Percentiles rank a stretch among this genome's conserved stretches.
Conservation (phyloP, 1,140 invertebrate species). For the Neomicropteryx cornuta region DNA sequence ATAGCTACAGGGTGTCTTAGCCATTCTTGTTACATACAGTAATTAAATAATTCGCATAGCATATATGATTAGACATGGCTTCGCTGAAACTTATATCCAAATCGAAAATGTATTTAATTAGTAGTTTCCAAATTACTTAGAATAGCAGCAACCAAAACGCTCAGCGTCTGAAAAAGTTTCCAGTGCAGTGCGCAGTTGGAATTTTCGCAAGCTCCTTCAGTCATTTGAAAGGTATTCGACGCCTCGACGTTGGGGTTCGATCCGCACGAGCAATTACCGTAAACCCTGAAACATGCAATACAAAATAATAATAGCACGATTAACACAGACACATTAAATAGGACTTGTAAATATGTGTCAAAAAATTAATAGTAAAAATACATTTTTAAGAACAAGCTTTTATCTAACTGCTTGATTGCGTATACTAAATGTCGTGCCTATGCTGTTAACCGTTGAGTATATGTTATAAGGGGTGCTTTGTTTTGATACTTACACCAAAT, state of each 20-base stretch:
- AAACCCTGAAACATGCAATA: slow-evolving; percentile 25
- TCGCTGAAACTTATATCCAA: not conserved
- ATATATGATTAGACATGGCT: too few species aligned
- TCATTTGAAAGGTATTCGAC: slow-evolving; percentile 25
- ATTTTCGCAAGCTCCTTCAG: slow-evolving; percentile 43
- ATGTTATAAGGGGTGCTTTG: too few species aligned
- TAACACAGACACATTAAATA: not conserved
- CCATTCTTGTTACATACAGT: too few species aligned
- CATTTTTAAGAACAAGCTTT: slow-evolving; percentile 4
- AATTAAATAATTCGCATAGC: not conserved
- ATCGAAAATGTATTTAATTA: not conserved
- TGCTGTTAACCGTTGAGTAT: not conserved
- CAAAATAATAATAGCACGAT: slow-evolving; percentile 6
- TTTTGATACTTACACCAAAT: slow-evolving; percentile 16
- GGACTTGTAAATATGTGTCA: slow-evolving; percentile 6
- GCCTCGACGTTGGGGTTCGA: slow-evolving; percentile 13
- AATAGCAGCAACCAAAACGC: slow-evolving; percentile 26
- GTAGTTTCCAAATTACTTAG: slow-evolving; percentile 16
- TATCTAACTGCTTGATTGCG: not conserved
- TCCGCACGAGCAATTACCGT: slow-evolving; percentile 41
- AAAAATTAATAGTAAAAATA: slow-evolving; percentile 4
- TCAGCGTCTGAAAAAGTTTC: slow-evolving; percentile 41
- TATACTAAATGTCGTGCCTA: too few species aligned
- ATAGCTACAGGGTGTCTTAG: too few species aligned
- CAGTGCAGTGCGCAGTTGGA: slow-evolving; percentile 38